These are phyloP conservation scores for Riptortus pedestris DNA, from an alignment of 1,140 invertebrate genomes.

Conservation along the genomic window DNA sequence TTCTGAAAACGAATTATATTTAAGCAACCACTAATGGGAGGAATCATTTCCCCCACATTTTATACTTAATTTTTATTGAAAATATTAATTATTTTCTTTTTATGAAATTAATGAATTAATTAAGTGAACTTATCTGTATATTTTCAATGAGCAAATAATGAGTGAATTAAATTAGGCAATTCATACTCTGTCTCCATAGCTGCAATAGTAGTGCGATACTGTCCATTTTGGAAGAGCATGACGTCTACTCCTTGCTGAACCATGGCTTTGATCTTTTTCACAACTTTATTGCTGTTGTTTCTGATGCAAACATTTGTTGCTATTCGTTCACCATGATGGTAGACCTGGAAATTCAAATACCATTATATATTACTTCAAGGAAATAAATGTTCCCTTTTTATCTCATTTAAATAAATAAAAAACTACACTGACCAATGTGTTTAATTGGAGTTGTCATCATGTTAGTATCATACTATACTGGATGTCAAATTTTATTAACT, in stretches of 20 bases:
- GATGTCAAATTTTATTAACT: neutral
- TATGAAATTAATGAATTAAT: too few relatives aligned
- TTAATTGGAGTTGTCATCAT: neutral
- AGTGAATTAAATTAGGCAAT: too few relatives aligned
- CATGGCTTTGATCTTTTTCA: conserved; percentile 92
- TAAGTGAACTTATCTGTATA: too few relatives aligned
- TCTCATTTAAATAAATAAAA: too few relatives aligned
- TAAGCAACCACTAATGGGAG: too few relatives aligned
- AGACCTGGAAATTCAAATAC: conserved; percentile 60
- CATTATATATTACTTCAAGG: too few relatives aligned
- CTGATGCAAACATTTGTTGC: conserved; percentile 86
- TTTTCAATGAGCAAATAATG: too few relatives aligned
- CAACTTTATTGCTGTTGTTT: conserved; percentile 95
- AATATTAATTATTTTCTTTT: too few relatives aligned
- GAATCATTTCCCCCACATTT: too few relatives aligned
- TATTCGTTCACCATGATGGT: conserved; percentile 91
- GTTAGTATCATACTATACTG: neutral
- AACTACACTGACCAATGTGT: neutral
- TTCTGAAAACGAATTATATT: too few relatives aligned
- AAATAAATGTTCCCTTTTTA: too few relatives aligned
- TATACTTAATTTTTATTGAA: too few relatives aligned
- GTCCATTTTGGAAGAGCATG: conserved; percentile 96
- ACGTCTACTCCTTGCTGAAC: conserved; percentile 95
- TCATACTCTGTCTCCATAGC: conserved; percentile 85
- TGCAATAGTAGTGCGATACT: conserved; percentile 89